Percentiles rank a stretch among this genome's conserved stretches.
phyloP scores from a whole-genome alignment of 2,797 vertebrate species.

The Avahi laniger region DNA sequence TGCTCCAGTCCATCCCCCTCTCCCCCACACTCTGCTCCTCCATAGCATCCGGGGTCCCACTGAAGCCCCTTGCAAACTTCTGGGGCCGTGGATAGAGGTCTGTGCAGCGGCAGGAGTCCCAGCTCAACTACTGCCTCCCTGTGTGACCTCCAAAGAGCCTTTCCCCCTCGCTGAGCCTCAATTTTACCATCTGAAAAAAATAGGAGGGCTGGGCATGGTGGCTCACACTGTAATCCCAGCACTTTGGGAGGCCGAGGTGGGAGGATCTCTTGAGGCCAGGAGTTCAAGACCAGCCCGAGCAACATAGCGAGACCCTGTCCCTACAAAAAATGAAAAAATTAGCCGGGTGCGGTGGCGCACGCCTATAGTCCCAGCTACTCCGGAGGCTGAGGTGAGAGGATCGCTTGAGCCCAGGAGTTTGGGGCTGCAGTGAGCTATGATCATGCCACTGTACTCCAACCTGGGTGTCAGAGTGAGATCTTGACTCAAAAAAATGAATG shows the following conservation, averaged over 20 bases:
- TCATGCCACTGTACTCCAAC: neutral
- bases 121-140: neutral
- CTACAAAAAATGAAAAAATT: neutral
- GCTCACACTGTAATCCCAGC: too few relatives aligned
- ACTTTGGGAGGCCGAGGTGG: neutral
- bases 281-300: neutral
- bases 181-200: neutral
- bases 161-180: neutral
- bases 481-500: neutral
- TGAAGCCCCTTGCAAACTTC: neutral
- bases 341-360: neutral
- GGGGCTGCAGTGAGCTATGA: neutral
- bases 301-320: neutral
- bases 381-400: neutral
- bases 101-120: fast-evolving
- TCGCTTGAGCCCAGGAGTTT: neutral
- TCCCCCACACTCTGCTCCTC: neutral
- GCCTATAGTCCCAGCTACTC: neutral
- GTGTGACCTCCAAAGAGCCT: neutral
- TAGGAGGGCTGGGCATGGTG: neutral
- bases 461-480: neutral
- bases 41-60: neutral
- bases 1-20: fast-evolving
- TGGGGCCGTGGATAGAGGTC: neutral
- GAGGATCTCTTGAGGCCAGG: neutral